Percentiles rank a stretch among this genome's conserved stretches.
phyloP scores from a whole-genome alignment of 2,888 invertebrate species.

The Clivina fossor region DNA sequence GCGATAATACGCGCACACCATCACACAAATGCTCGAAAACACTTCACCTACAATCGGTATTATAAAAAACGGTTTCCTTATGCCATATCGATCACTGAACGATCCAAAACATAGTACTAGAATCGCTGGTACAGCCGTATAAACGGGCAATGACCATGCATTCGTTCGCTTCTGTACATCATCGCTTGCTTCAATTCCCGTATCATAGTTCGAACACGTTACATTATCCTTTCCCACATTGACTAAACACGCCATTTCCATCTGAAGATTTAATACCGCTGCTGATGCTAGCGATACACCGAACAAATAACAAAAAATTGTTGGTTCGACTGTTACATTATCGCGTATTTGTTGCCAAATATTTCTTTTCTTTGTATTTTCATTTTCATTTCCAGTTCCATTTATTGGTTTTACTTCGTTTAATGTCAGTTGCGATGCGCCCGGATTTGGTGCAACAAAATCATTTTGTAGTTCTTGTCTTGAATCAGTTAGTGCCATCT shows the following conservation, averaged over 20 bases:
- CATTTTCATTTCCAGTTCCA: no score
- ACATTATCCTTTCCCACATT: conserved; percentile 9
- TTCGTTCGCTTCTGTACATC: background rate
- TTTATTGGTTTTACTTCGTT: no score
- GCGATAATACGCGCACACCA: conserved; percentile 10
- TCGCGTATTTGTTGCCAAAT: no score
- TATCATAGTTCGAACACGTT: background rate
- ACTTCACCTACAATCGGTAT: conserved; percentile 18
- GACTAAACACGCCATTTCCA: conserved; percentile 4
- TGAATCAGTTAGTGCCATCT: no score
- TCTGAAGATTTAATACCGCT: background rate
- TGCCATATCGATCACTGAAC: conserved; percentile 14
- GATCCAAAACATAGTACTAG: conserved; percentile 20
- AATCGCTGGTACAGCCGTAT: background rate
- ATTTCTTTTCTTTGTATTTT: no score
- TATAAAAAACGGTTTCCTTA: conserved; percentile 24
- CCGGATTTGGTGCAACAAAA: no score
- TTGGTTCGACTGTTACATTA: conserved; percentile 21
- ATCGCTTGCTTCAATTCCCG: background rate
- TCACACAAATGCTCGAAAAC: conserved; percentile 14
- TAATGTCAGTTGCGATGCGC: no score
- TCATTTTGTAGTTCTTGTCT: no score
- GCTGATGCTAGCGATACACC: background rate
- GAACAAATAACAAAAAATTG: conserved; percentile 13
- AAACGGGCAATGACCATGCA: conserved; percentile 8